phyloP scores from a whole-genome alignment of 2,113 vertebrate species.

The Etheostoma cragini region DNA sequence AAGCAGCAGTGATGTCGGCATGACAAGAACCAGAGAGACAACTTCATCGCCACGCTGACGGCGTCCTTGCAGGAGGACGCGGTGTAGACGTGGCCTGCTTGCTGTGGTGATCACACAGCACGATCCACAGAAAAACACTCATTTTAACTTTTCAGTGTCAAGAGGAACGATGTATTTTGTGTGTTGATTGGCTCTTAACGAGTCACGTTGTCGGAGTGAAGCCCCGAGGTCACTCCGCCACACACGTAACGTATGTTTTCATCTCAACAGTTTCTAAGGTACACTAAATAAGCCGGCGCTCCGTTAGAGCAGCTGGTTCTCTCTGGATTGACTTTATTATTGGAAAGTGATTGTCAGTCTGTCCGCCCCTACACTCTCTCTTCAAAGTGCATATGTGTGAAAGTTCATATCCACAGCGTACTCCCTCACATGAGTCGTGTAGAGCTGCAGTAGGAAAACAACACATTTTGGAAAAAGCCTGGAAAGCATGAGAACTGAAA shows the following conservation, averaged over 20 bases:
- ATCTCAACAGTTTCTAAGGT: not conserved
- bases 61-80: not conserved
- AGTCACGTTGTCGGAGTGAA: conserved; percentile 1
- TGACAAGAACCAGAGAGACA: conserved; percentile 88
- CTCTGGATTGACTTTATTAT: not conserved
- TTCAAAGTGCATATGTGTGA: not conserved
- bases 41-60: not conserved
- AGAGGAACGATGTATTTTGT: conserved; percentile 55
- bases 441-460: not conserved
- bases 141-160: conserved; percentile 86
- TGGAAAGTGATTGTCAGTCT: not conserved
- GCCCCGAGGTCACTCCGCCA: not conserved
- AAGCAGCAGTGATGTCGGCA: conserved; percentile 75
- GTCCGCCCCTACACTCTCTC: not conserved
- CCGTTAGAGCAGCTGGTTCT: conserved; percentile 3
- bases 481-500: too few species aligned
- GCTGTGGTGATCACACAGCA: conserved; percentile 78
- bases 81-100: conserved; percentile 65
- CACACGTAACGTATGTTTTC: not conserved
- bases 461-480: too few species aligned
- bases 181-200: not conserved
- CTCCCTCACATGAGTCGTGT: not conserved
- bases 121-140: conserved; percentile 61
- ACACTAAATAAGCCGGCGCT: not conserved
- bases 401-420: not conserved